Evolutionary conservation across 2,888 invertebrate species (phyloP), one percentile per base, ranked within the genome.

Genomic region (Erpobdella octoculata): DNA sequence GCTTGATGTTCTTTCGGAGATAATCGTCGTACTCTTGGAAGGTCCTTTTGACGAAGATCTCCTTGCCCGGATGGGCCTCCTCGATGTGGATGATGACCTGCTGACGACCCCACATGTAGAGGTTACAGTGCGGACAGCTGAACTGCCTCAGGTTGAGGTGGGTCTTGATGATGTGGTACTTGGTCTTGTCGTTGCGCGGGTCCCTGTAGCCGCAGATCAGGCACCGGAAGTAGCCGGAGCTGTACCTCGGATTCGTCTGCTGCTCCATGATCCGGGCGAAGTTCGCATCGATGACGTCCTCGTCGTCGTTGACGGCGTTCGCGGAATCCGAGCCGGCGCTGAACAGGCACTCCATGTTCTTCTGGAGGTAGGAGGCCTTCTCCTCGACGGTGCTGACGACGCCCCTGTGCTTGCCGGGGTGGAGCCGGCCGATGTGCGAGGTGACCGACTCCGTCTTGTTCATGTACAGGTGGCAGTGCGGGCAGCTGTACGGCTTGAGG

Each of bases 91-190:
- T 71, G 35, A 67, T 68, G n/a, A 72, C 71, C 36, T 71, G 71
- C 25, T 71, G 68, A 25, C 73, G 15, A 2, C 71, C 72, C 74
- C 74, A 74, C 67, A 73, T 72, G 70, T 73, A 71, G 69, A 61
- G 41, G 37, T 41, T 21, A 33, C 74, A 74, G 64, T 73, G 65
- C 0, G 74, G 74, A 68, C 74, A 74, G 31, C 72, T 73, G 61
- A 73, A 71, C 71, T 73, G 74, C 21, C 72, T 59, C 68, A 74
- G 46, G 25, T 72, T 70, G 21, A 74, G 71, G 37, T 74, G 74
- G 8, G 41, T 66, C 31, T 71, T 72, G 15, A 72, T 67, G 35
- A 74, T 65, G 62, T 74, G 74, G 61, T 73, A 73, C 72, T 71
- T 71, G 36, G 70, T 65, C 46, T 71, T 71, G 53, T 73, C 73